Conservation (phyloP, 2,797 vertebrate genomes). For the Gadopsis marmoratus region DNA sequence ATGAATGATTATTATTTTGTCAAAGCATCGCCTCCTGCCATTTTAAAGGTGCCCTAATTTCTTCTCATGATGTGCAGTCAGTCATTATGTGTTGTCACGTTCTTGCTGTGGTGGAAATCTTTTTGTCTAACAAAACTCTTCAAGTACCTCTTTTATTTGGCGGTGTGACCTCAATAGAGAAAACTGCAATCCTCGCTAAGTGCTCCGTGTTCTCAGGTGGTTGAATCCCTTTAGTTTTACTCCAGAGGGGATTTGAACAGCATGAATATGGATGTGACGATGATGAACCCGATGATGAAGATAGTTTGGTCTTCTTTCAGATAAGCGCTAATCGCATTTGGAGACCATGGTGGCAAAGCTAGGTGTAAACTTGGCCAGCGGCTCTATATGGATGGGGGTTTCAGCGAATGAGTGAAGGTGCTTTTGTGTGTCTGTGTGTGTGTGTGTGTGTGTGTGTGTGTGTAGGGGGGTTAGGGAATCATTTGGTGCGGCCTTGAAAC, state of each 20-base stretch:
- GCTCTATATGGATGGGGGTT: conserved; percentile 68
- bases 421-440: conserved; percentile 32
- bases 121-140: conserved; percentile 53
- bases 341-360: conserved; percentile 70
- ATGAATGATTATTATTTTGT: conserved; percentile 33
- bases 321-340: conserved; percentile 83
- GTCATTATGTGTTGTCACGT: conserved; percentile 30
- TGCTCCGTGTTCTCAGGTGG: conserved; percentile 71
- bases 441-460: conserved; percentile 22
- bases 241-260: conserved; percentile 74
- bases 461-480: conserved; percentile 45
- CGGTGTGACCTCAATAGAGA: conserved; percentile 78
- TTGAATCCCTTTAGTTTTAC: conserved; percentile 77
- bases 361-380: conserved; percentile 79
- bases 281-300: conserved; percentile 77
- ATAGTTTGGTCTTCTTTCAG: conserved; percentile 79
- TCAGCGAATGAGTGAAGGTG: conserved; percentile 56
- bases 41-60: conserved; percentile 13
- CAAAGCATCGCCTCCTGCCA: conserved; percentile 3
- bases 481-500: conserved; percentile 58
- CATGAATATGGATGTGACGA: conserved; percentile 82
- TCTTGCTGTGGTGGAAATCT: conserved; percentile 31
- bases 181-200: conserved; percentile 63
- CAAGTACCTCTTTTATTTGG: conserved; percentile 53
- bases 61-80: conserved; percentile 32